A percentile compares a stretch with the other conserved stretches of the same genome.
Conservation (phyloP, 2,113 vertebrate species). For the Psephotus haematonotus region DNA sequence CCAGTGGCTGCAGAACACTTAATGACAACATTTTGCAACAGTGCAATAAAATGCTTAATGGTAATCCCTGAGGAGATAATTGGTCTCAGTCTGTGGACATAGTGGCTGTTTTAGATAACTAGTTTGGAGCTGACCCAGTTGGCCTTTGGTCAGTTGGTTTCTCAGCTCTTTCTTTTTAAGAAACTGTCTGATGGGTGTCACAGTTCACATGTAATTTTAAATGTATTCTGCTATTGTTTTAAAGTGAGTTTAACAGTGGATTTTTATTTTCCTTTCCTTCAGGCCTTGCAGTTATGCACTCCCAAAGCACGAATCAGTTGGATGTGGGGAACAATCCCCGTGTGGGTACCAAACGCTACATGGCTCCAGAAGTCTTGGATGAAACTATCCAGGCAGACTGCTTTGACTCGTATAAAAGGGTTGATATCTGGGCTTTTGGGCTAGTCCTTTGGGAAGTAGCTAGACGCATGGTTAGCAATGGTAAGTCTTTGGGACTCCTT, state of each 20-base stretch:
- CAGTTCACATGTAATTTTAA: fast-evolving
- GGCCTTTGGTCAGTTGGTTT: neutral
- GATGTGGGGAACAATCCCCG: slow-evolving; percentile 98
- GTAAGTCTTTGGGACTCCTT: slow-evolving; percentile 69
- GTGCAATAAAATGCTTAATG: neutral
- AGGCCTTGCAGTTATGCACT: slow-evolving; percentile 99
- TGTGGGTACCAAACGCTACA: slow-evolving; percentile 98
- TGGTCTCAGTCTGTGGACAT: neutral
- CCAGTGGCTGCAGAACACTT: slow-evolving; percentile 50
- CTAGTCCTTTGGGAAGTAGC: slow-evolving; percentile 98
- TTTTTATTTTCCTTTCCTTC: neutral
- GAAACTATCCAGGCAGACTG: slow-evolving; percentile 96
- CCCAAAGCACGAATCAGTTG: slow-evolving; percentile 95
- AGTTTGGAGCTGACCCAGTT: neutral
- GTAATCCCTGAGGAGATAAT: neutral
- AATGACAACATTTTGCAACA: neutral
- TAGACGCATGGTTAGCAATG: slow-evolving; percentile 94
- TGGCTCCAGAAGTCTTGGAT: slow-evolving; percentile 96
- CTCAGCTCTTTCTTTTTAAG: neutral
- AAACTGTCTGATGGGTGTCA: fast-evolving
- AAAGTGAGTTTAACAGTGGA: fast-evolving
- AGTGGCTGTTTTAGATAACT: neutral
- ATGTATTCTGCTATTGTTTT: fast-evolving
- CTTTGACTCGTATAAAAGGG: slow-evolving; percentile 96
- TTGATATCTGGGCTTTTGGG: slow-evolving; percentile 97